Base-by-base conservation (phyloP, 1,140 invertebrate species). In the Brachystomella parvula region DNA sequence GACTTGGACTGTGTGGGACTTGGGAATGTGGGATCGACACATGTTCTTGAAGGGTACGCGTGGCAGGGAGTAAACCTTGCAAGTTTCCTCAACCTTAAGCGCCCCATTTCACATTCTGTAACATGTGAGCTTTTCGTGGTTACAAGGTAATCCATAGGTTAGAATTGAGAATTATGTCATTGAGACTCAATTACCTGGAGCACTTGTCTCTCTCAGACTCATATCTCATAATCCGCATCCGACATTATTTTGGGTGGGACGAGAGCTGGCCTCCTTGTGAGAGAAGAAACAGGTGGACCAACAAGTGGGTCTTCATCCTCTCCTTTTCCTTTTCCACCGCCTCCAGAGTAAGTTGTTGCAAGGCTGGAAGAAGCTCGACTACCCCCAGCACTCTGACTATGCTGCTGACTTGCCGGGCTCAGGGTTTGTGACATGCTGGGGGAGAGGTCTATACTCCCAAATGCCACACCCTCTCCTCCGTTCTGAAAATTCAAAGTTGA, bases 201-300 rank as follows among this genome's bases (percentile, higher is more conserved):
- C 33, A 69, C 28, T 65, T 65, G 44, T 66, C 66, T 47, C 74
- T 47, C n/a, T 53, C 70, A 61, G 32, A 57, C 35, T 75, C 74
- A 47, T 76, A n/a, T 73, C 49, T 73, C 74, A 44, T 71, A 73
- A 63, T 76, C 74, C 1, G 69, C 73, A 57, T 78, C 76, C 0
- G 76, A 73, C 33, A 76, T 70, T 19, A 81, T 71, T 73, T 81
- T 81, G 1, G 80, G 80, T 17, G 80, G 80, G 3, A 81, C 80
- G 0, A 81, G 75, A 15, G 80, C 80, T 21, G 78, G 74, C 61
- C 80, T 63, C 24, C 80, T 66, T 24, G 79, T 79, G 24, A 81
- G 73, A 3, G 76, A 78, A 12, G 79, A 78, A 19, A 79, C 78
- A 1, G 80, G 79, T 3, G 80, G 80, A 1, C 74, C 74, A 21